A percentile compares a stretch with the other conserved stretches of the same genome.
Conservation (phyloP, 2,797 vertebrate species). For the Momotus momota region DNA sequence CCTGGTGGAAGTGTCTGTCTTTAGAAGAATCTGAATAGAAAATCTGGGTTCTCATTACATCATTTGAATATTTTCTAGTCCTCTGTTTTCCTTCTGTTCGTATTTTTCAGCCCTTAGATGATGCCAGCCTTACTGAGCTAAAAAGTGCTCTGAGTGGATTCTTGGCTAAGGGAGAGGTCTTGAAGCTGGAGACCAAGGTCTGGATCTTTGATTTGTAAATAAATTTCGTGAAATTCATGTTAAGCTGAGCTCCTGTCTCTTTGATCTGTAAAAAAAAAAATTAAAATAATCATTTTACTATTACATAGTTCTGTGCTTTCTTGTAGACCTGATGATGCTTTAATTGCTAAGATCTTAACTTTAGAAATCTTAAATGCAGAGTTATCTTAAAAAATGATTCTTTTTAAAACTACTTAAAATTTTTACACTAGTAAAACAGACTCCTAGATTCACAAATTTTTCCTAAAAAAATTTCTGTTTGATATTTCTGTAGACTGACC, state of each 20-base stretch:
- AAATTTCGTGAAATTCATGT: neutral
- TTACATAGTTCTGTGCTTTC: neutral
- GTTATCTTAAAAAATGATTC: neutral
- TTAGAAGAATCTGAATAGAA: neutral
- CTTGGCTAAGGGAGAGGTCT: slow-evolving; percentile 87
- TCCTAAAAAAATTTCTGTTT: neutral
- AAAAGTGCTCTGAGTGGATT: slow-evolving; percentile 89
- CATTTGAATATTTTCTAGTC: neutral
- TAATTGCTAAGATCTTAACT: neutral
- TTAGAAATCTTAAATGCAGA: neutral
- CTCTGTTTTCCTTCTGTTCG: neutral
- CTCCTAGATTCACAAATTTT: neutral
- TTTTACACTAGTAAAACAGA: too few species aligned
- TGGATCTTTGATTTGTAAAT: neutral
- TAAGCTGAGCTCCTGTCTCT: neutral
- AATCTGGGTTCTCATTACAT: accelerated
- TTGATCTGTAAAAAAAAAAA: neutral
- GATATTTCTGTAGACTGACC: slow-evolving; percentile 81
- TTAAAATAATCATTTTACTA: neutral
- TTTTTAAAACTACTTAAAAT: neutral
- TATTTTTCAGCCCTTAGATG: slow-evolving; percentile 86
- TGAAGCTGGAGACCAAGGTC: slow-evolving; percentile 94
- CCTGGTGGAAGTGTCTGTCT: neutral
- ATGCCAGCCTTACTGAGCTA: slow-evolving; percentile 86
- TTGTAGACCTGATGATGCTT: neutral